Conservation (phyloP, 2,797 vertebrate genomes). For the Tragopan temminckii region DNA sequence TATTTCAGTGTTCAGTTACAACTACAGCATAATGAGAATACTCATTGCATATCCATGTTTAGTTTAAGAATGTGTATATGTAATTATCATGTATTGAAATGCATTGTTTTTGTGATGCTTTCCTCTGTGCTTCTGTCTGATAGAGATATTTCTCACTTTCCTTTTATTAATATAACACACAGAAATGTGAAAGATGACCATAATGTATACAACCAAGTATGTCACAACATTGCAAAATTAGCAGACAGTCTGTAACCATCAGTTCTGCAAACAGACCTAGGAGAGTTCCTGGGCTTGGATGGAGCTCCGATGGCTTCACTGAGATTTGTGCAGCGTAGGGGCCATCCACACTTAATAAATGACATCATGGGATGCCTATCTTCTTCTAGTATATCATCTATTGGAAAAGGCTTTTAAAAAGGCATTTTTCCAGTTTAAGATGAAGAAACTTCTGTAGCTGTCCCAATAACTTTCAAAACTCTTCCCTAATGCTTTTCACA, state of each 20-base stretch:
- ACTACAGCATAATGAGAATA: conserved; percentile 48
- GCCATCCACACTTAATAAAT: neutral
- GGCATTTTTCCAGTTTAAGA: neutral
- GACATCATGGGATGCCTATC: accelerated
- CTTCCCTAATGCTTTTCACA: neutral
- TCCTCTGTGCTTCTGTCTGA: neutral
- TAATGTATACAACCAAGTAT: neutral
- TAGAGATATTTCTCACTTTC: neutral
- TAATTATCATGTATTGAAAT: conserved; percentile 62
- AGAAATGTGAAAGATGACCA: neutral
- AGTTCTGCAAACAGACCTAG: neutral
- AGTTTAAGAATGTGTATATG: conserved; percentile 38
- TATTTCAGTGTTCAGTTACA: conserved; percentile 52
- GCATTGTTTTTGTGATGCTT: conserved; percentile 2
- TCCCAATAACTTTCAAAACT: neutral
- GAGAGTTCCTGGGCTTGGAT: neutral
- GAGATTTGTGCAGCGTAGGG: neutral
- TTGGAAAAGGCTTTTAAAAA: neutral
- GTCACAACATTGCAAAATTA: neutral
- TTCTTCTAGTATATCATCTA: neutral
- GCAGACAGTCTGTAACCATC: neutral
- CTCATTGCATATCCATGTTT: conserved; percentile 52
- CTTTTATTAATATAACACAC: neutral
- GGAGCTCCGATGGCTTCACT: neutral
- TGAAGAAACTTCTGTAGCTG: neutral